Evolutionary conservation across 2,797 vertebrate species (phyloP).

Genomic region (Gobio occitaniae): DNA sequence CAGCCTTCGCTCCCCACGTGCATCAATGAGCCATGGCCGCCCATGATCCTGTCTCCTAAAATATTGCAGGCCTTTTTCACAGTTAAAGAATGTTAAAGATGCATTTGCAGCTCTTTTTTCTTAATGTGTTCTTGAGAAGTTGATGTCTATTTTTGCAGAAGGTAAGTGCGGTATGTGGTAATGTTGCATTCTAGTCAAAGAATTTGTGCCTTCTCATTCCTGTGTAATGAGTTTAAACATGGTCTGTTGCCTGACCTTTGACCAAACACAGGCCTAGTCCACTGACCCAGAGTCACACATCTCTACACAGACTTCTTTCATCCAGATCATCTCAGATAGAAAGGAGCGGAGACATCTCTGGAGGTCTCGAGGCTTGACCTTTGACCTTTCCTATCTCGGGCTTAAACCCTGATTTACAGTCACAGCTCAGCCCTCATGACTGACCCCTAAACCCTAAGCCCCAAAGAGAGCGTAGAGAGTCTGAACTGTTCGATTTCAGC

Average conservation of each 20-base stretch:
- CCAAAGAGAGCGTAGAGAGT: slow-evolving; percentile 30
- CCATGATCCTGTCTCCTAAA: not conserved
- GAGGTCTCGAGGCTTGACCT: slow-evolving; percentile 47
- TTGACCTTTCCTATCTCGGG: slow-evolving; percentile 39
- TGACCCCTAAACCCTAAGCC: slow-evolving; percentile 37
- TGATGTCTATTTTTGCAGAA: slow-evolving; percentile 17
- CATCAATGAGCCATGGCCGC: too few relatives aligned
- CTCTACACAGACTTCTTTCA: slow-evolving; percentile 35
- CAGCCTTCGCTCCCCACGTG: too few relatives aligned
- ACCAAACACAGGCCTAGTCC: slow-evolving; percentile 31
- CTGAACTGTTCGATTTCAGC: slow-evolving; percentile 13
- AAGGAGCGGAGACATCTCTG: slow-evolving; percentile 47
- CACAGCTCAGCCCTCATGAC: slow-evolving; percentile 18
- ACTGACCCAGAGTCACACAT: slow-evolving; percentile 46
- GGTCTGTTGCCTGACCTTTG: slow-evolving; percentile 50
- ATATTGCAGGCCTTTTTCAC: not conserved
- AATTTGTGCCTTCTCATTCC: slow-evolving; percentile 41
- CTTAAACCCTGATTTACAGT: slow-evolving; percentile 58
- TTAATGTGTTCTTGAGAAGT: not conserved
- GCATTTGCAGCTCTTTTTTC: not conserved
- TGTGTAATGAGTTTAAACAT: slow-evolving; percentile 52
- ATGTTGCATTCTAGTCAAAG: slow-evolving; percentile 26
- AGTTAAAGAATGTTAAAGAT: not conserved
- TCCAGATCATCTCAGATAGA: slow-evolving; percentile 24
- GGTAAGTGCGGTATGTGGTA: slow-evolving; percentile 1